Conservation (phyloP, 35 echinoderm and acorn worm species). For the Apostichopus parvimensis region DNA sequence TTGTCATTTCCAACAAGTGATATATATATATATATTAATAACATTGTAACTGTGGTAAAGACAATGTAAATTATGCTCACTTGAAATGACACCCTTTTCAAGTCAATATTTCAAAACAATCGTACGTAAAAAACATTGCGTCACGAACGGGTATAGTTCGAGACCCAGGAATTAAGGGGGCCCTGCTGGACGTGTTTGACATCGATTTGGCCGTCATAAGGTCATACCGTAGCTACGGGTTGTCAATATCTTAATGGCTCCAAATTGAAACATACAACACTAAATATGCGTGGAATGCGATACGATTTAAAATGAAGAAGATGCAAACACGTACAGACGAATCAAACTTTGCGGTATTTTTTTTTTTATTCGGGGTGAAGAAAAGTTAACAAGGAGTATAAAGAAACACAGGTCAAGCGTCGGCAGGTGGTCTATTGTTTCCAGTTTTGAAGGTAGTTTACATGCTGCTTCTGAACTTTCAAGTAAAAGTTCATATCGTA, state of each 20-base stretch:
- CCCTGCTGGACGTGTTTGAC: too few relatives aligned
- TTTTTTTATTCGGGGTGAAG: background rate
- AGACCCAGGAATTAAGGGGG: too few relatives aligned
- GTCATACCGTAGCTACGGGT: constrained; percentile 1
- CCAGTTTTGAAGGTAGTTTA: constrained; percentile 20
- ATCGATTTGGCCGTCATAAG: too few relatives aligned
- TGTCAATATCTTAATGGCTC: constrained; percentile 30
- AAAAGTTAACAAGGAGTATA: background rate
- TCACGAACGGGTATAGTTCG: too few relatives aligned
- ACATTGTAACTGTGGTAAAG: background rate
- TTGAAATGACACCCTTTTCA: constrained; percentile 1
- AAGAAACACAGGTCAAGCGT: background rate
- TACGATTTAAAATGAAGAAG: constrained; percentile 16
- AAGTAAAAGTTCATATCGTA: constrained; percentile 1
- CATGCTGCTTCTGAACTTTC: constrained; percentile 49
- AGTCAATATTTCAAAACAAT: background rate
- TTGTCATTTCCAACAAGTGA: background rate
- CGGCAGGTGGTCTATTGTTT: constrained; percentile 38
- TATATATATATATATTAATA: too few relatives aligned
- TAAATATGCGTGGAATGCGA: constrained; percentile 31
- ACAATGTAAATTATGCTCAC: background rate
- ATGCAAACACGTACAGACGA: background rate
- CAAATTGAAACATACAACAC: constrained; percentile 22
- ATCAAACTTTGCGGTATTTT: constrained; percentile 6
- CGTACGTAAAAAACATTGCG: too few relatives aligned